phyloP scores from a whole-genome alignment of 1,140 invertebrate genomes.

The Lordiphosa mommai region DNA sequence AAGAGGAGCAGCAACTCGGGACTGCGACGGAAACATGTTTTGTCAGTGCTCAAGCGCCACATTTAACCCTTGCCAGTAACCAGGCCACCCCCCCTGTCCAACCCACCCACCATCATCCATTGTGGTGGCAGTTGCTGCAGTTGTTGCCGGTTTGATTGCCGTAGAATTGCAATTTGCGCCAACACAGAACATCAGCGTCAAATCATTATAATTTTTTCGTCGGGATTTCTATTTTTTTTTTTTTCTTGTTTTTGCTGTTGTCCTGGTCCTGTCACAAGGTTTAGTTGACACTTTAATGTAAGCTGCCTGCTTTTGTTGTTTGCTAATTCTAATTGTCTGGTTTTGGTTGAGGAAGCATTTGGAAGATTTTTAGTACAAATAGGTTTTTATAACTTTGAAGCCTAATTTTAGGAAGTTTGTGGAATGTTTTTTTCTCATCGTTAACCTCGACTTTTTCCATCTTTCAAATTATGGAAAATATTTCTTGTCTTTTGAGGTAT shows the following conservation, averaged over 20 bases:
- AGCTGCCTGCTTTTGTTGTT: conserved; percentile 26
- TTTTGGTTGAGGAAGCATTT: no score
- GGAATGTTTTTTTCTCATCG: no score
- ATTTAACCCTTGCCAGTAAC: conserved; percentile 57
- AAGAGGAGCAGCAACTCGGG: conserved; percentile 12
- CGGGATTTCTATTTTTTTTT: conserved; percentile 29
- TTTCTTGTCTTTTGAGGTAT: no score
- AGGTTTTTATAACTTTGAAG: no score
- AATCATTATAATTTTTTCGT: conserved; percentile 73
- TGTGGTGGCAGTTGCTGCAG: conserved; percentile 31
- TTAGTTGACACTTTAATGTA: conserved; percentile 35
- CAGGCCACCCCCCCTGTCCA: conserved; percentile 7
- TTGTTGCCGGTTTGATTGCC: conserved; percentile 68
- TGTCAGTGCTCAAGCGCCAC: conserved; percentile 67
- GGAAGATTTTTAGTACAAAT: no score
- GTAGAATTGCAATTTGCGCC: conserved; percentile 76
- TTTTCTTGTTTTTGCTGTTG: conserved; percentile 7
- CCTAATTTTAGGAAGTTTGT: no score
- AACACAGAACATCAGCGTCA: conserved; percentile 74
- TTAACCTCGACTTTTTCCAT: no score
- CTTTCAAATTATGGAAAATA: no score
- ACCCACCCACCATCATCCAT: conserved; percentile 2
- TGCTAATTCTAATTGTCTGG: conserved; percentile 43
- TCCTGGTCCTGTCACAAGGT: conserved; percentile 1
- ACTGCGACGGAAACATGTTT: conserved; percentile 67